Base-by-base conservation (phyloP, 1,140 invertebrate genomes). In the Protaetia brevitarsis region DNA sequence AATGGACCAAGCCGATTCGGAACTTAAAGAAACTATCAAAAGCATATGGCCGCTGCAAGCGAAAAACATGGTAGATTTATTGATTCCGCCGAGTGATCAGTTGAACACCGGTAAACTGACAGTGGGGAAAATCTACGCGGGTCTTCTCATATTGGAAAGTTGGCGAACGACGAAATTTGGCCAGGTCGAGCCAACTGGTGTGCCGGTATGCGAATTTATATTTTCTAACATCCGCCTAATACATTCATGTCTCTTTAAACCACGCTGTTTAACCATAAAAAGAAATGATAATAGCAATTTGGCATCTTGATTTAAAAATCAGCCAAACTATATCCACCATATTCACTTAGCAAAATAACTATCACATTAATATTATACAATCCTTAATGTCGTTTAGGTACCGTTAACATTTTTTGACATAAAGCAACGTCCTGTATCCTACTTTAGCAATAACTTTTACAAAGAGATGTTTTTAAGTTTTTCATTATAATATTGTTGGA, bases 41-140 rank as follows among this genome's bases (percentile, higher is more conserved):
- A 95, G 94, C 78, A 93, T 99, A 75, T 99, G 98, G 98, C 97
- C 98, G 57, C 81, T 99, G 36, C 96, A 99, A 83, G 94, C 97
- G 11, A 97, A 96, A 82, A 97, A 97, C 80, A 94, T 96, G 85
- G 86, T 98, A 72, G 91, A 99, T 82, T 82, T 98, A 73, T 84
- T 99, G 73, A 92, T 99, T 75, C 97, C 97, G 73, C 91, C 89
- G 67, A 90, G 86, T 79, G 88, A 93, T 79, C 94, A 95, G 81
- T 80, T 96, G 70, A 89, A 88, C 77, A 87, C 86, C 76, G 88
- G 88, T 51, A 97, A 95, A 81, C 79, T 99, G 71, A 98, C 96
- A 60, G 96, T 99, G 67, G 98, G 98, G 74, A 99, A 99, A 84
- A 95, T 99, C 75, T 99, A 99, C 81, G 96, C 93, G 69, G 95